Conservation (phyloP, 2,888 invertebrate genomes). For the Gnatocerus cornutus region DNA sequence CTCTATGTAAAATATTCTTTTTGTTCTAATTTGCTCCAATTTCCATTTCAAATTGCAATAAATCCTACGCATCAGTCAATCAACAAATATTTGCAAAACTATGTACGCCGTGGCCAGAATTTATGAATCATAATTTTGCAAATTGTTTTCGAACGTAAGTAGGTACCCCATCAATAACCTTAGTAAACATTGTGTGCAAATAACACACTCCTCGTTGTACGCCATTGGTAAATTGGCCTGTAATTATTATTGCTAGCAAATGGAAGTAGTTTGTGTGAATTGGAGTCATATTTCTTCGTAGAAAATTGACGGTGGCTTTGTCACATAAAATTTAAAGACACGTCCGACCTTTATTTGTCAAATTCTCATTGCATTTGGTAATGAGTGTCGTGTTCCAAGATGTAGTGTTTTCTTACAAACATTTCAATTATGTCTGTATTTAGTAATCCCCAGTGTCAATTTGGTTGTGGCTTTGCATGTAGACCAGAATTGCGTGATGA, state of each 20-base stretch:
- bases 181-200: constrained; percentile 45
- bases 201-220: constrained; percentile 39
- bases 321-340: constrained; percentile 22
- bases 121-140: constrained; percentile 59
- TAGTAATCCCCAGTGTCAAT: constrained; percentile 50
- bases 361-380: constrained; percentile 20
- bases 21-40: no score
- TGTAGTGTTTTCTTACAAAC: constrained; percentile 36
- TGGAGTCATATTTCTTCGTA: constrained; percentile 40
- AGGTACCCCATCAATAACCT: constrained; percentile 45
- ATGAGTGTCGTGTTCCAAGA: constrained; percentile 42
- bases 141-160: constrained; percentile 53
- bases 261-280: constrained; percentile 31
- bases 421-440: constrained; percentile 49
- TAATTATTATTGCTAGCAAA: constrained; percentile 41
- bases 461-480: constrained; percentile 46
- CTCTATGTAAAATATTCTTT: no score
- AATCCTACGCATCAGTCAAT: constrained; percentile 5
- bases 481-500: constrained; percentile 50
- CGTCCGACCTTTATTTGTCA: constrained; percentile 45
- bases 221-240: constrained; percentile 43
- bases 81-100: constrained; percentile 18
- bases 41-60: no score
- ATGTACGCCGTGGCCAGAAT: constrained; percentile 22
- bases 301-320: constrained; percentile 33